Percentiles rank a stretch among this genome's conserved stretches.
These are phyloP conservation scores for Cirrhinus mrigala DNA, from an alignment of 2,797 vertebrate genomes.

Conservation along the genomic window DNA sequence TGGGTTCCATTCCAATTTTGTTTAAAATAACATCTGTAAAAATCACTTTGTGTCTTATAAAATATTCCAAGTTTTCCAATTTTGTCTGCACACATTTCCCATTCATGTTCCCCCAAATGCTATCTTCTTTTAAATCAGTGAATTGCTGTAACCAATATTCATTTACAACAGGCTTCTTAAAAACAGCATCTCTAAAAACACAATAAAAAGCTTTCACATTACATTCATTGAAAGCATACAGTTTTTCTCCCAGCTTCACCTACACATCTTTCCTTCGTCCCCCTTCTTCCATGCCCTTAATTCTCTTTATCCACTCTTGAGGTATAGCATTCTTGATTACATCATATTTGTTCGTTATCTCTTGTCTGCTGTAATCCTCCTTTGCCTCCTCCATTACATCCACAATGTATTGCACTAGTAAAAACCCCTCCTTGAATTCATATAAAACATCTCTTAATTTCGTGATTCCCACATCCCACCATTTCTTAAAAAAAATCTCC, in stretches of 20 bases:
- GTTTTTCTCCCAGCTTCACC: neutral
- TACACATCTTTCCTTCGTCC: no score
- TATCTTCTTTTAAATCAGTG: neutral
- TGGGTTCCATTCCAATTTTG: neutral
- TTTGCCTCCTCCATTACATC: no score
- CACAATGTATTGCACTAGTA: no score
- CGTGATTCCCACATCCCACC: no score
- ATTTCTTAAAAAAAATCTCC: no score
- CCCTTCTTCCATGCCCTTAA: no score
- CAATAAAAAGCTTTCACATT: neutral
- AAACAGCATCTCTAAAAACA: neutral
- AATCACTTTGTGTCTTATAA: neutral
- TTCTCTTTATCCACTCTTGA: no score
- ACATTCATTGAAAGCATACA: neutral
- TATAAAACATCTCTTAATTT: no score
- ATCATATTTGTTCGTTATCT: no score
- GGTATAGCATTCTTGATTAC: no score
- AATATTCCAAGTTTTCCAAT: neutral
- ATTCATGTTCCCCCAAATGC: neutral
- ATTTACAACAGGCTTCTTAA: neutral
- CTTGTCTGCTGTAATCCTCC: no score
- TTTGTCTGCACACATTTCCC: neutral
- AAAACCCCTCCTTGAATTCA: no score
- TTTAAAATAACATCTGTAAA: constrained; percentile 3
- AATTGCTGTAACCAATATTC: neutral